Conservation (phyloP, 2,113 vertebrate species). For the Ochotona curzoniae region DNA sequence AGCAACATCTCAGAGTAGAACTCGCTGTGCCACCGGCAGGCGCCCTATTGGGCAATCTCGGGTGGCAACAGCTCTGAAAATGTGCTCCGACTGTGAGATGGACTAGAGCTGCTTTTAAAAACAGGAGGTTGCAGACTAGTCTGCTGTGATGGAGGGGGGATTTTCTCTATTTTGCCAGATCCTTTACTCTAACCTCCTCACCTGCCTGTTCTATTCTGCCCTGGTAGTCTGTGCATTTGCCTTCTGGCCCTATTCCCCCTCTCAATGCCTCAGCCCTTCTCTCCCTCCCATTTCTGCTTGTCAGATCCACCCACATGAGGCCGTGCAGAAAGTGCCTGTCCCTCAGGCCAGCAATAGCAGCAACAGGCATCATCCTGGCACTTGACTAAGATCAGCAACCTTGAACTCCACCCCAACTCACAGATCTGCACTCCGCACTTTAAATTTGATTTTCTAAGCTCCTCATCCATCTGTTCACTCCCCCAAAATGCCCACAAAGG, state of each 20-base stretch:
- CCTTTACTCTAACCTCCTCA: background rate
- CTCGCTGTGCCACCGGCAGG: background rate
- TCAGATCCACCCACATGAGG: background rate
- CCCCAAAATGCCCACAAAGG: no score
- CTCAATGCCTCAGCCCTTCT: fast-evolving
- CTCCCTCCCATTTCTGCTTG: background rate
- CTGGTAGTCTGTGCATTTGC: fast-evolving
- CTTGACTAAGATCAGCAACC: fast-evolving
- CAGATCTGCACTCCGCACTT: background rate
- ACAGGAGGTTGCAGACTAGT: background rate
- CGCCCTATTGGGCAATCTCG: background rate
- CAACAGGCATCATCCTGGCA: fast-evolving
- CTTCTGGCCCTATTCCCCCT: no score
- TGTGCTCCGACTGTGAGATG: background rate
- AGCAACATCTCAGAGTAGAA: background rate
- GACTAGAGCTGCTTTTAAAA: conserved; percentile 26
- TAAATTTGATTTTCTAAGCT: no score
- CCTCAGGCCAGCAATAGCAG: fast-evolving
- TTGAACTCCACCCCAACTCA: fast-evolving
- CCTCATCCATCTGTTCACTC: no score
- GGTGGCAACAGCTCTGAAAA: conserved; percentile 52
- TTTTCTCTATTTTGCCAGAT: no score
- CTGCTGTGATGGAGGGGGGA: background rate
- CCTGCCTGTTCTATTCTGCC: no score
- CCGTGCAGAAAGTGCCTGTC: background rate